phyloP scores from a whole-genome alignment of 2,113 vertebrate species.

The Brienomyrus brachyistius region DNA sequence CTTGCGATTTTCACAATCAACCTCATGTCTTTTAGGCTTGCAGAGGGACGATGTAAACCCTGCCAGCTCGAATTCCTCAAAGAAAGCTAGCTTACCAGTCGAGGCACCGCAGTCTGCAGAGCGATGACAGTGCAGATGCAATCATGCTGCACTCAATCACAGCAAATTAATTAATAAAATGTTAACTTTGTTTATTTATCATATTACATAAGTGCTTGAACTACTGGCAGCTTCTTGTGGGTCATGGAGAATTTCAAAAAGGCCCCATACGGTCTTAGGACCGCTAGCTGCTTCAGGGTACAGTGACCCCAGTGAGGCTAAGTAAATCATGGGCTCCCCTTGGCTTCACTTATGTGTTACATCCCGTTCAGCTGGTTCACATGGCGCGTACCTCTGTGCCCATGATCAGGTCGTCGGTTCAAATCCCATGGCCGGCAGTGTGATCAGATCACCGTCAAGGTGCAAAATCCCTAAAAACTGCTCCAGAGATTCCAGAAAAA shows the following conservation, averaged over 20 bases:
- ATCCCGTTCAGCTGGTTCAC: not conserved
- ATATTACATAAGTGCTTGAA: not conserved
- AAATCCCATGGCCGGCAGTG: not conserved
- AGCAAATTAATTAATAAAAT: not conserved
- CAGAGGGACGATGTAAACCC: not conserved
- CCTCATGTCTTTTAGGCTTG: not conserved
- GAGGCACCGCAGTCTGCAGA: not conserved
- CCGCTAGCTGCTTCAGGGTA: not conserved
- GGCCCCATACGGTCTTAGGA: not conserved
- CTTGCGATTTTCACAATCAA: not conserved
- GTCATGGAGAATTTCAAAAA: not conserved
- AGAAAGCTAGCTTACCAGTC: not conserved
- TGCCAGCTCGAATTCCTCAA: not conserved
- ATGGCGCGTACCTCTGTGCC: not conserved
- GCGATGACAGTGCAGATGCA: not conserved
- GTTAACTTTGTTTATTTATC: not conserved
- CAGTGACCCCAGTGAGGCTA: not conserved
- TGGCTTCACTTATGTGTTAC: not conserved
- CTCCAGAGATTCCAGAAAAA: not conserved
- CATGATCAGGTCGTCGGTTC: not conserved
- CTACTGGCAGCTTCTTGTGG: not conserved
- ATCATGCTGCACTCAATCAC: not conserved
- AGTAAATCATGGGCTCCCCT: not conserved
- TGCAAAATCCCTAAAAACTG: not conserved
- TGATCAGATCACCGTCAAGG: not conserved